Evolutionary conservation across 2,797 vertebrate species (phyloP).

Genomic region (Hydrocynus forskahlii): DNA sequence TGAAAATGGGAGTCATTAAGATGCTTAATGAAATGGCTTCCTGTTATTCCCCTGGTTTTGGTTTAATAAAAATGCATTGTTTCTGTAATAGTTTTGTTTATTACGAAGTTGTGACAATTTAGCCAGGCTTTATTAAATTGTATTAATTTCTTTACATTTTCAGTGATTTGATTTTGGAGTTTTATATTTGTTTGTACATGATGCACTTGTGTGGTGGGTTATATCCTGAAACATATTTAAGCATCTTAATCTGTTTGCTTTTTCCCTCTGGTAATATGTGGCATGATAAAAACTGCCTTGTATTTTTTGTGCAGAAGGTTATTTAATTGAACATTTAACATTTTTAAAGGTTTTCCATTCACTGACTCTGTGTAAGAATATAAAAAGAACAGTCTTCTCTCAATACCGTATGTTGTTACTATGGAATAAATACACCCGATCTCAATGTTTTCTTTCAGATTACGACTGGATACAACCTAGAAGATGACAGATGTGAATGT

Average conservation of each 20-base stretch:
- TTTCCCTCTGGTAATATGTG: background rate
- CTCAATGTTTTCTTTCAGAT: conserved; percentile 77
- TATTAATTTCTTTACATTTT: conserved; percentile 54
- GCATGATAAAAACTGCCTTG: background rate
- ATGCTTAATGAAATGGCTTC: conserved; percentile 60
- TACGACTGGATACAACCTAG: conserved; percentile 97
- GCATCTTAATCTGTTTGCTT: conserved; percentile 23
- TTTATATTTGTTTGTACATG: conserved; percentile 39
- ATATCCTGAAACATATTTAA: conserved; percentile 38
- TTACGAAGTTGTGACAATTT: conserved; percentile 52
- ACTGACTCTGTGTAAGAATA: background rate
- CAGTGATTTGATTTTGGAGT: conserved; percentile 44
- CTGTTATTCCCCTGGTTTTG: conserved; percentile 56
- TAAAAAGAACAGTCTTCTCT: background rate
- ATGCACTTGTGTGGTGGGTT: conserved; percentile 40
- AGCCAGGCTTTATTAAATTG: conserved; percentile 56
- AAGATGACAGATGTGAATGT: conserved; percentile 97
- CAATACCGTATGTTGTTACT: background rate
- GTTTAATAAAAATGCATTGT: conserved; percentile 57
- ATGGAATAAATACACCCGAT: background rate
- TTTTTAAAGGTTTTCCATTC: background rate
- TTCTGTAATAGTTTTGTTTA: conserved; percentile 46
- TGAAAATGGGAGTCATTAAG: conserved; percentile 62
- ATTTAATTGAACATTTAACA: background rate
- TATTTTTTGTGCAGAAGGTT: background rate